Conservation (phyloP, 2,113 vertebrate species). For the Apteryx owenii region DNA sequence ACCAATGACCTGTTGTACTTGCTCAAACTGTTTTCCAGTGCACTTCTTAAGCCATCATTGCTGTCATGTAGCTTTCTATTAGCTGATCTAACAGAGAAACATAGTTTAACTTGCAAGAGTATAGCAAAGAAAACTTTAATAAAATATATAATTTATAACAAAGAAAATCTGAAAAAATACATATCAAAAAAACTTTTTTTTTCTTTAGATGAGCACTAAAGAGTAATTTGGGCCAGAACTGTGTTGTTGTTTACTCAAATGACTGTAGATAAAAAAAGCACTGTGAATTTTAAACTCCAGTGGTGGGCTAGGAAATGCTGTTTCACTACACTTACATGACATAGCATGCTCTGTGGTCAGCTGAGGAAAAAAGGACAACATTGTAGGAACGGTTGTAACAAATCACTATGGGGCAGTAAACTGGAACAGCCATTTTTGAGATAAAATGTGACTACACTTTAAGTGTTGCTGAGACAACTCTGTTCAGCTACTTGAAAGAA, state of each 20-base stretch:
- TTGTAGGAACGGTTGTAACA: not conserved
- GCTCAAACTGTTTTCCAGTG: conserved; percentile 85
- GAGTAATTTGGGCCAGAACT: not conserved
- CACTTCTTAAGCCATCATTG: conserved; percentile 84
- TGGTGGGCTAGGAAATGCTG: not conserved
- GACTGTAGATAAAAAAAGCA: not conserved
- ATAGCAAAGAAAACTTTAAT: not conserved
- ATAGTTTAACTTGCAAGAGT: not conserved
- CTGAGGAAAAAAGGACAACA: not conserved
- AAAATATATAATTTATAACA: not conserved
- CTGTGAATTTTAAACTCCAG: not conserved
- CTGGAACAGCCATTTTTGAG: not conserved
- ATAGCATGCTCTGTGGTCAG: not conserved
- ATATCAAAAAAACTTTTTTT: rapidly evolving
- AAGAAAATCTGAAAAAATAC: not conserved
- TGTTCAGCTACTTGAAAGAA: not conserved
- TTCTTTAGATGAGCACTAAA: not conserved
- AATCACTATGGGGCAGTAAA: not conserved
- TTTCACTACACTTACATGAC: not conserved
- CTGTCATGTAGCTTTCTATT: conserved; percentile 90
- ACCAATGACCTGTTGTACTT: conserved; percentile 83
- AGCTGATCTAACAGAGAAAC: conserved; percentile 76
- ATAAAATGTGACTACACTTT: not conserved
- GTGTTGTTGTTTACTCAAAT: not conserved
- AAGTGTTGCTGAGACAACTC: not conserved